Conservation (phyloP, 37 sponge, comb jelly and placozoan genomes). For the Diacarnus erythraeanus region DNA sequence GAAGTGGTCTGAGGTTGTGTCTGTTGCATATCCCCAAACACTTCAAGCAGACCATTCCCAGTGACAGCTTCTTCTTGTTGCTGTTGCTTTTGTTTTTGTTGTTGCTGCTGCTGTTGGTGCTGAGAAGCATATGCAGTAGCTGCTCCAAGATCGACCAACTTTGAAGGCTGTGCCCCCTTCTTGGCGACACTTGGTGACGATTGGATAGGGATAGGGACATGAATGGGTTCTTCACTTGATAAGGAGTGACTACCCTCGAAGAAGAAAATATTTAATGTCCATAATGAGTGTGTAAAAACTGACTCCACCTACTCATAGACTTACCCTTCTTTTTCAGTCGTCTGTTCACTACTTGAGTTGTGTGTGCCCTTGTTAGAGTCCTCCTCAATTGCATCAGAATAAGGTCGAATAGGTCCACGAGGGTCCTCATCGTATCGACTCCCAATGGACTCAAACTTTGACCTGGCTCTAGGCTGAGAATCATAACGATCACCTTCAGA, state of each 20-base stretch:
- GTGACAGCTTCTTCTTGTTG: background rate
- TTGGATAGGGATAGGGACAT: background rate
- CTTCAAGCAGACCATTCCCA: conserved; percentile 10
- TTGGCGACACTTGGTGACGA: conserved; percentile 21
- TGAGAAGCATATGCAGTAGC: conserved; percentile 63
- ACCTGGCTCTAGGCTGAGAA: conserved; percentile 59
- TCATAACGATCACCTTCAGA: conserved; percentile 72
- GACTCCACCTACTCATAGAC: too few species aligned
- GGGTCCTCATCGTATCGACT: conserved; percentile 37
- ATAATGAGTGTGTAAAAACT: background rate
- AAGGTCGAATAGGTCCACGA: conserved; percentile 18
- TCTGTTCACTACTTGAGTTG: background rate
- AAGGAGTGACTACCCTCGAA: background rate
- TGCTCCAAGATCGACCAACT: conserved; percentile 75
- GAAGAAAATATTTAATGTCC: too few species aligned
- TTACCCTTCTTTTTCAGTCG: background rate
- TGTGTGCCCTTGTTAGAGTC: background rate
- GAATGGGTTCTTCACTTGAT: background rate
- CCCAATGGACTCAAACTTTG: background rate
- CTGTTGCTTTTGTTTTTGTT: too few species aligned
- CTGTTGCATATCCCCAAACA: conserved; percentile 12
- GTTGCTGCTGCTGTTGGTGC: conserved; percentile 21
- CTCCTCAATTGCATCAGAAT: background rate
- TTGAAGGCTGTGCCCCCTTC: conserved; percentile 72
- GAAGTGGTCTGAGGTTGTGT: background rate